A percentile compares a stretch with the other conserved stretches of the same genome.
Evolutionary conservation across 2,113 vertebrate genomes (phyloP).

Genomic region (Silurus meridionalis): DNA sequence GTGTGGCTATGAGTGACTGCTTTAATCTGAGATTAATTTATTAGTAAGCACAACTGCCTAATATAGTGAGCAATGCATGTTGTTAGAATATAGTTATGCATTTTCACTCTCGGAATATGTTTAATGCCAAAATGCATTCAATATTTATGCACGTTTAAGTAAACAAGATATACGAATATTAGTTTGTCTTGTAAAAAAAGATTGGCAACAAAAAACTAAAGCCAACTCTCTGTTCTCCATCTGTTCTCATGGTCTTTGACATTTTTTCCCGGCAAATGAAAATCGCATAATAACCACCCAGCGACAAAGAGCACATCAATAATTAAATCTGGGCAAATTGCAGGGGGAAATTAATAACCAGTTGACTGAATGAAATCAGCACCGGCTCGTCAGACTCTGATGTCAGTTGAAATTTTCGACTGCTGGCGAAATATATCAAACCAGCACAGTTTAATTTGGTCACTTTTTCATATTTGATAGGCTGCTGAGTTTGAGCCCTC

Average conservation of each 20-base stretch:
- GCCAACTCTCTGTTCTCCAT: neutral
- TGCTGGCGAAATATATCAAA: conserved; percentile 46
- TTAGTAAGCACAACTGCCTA: neutral
- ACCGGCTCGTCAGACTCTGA: conserved; percentile 57
- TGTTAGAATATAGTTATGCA: neutral
- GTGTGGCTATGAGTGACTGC: conserved; percentile 33
- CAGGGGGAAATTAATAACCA: conserved; percentile 61
- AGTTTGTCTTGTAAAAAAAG: neutral
- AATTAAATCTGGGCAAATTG: conserved; percentile 69
- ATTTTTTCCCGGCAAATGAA: conserved; percentile 39
- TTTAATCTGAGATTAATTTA: conserved; percentile 41
- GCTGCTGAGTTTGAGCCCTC: conserved; percentile 36
- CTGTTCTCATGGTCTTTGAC: conserved; percentile 5
- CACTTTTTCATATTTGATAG: conserved; percentile 33
- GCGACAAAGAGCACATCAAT: conserved; percentile 66
- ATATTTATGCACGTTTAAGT: neutral
- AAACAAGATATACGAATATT: neutral
- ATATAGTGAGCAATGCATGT: neutral
- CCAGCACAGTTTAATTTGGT: neutral
- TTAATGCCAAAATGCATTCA: neutral
- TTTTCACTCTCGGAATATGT: neutral
- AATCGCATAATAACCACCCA: conserved; percentile 56
- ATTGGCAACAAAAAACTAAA: neutral
- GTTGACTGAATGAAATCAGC: conserved; percentile 63
- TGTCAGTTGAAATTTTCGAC: conserved; percentile 46